Percentiles rank a stretch among this genome's conserved stretches.
Conservation (phyloP, 2,888 invertebrate species). For the Caenorhabditis sp. region DNA sequence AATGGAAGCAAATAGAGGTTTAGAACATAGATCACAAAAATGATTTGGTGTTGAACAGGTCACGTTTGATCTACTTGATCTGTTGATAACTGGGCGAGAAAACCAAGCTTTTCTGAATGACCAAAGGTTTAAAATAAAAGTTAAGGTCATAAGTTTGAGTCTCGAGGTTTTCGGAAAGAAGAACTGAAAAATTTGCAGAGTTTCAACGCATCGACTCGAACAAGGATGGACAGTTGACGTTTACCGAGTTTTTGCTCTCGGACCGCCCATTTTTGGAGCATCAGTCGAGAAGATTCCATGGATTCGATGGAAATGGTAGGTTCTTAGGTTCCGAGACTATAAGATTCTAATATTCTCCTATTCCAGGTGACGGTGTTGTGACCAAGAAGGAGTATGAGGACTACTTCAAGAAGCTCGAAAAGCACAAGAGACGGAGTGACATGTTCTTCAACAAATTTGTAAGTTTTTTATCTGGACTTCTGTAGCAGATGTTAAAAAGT, state of each 20-base stretch:
- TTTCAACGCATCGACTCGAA: conserved; percentile 79
- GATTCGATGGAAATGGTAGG: conserved; percentile 67
- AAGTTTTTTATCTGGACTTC: no score
- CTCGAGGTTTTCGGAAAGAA: neutral
- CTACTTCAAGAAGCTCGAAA: conserved; percentile 75
- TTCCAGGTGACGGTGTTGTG: conserved; percentile 75
- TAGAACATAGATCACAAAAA: conserved; percentile 18
- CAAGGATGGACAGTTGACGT: conserved; percentile 77
- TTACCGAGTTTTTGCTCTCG: conserved; percentile 79
- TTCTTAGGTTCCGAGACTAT: neutral
- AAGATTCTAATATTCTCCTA: neutral
- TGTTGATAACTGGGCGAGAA: neutral
- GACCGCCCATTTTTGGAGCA: conserved; percentile 80
- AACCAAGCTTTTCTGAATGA: no score
- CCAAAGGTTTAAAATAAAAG: no score
- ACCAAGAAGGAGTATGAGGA: conserved; percentile 78
- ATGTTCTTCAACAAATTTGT: conserved; percentile 67
- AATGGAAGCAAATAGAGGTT: neutral
- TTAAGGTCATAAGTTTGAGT: no score
- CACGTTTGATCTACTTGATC: conserved; percentile 16
- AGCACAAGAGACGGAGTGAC: conserved; percentile 58
- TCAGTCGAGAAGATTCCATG: conserved; percentile 65
- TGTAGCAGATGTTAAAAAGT: no score
- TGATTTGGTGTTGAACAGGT: neutral
- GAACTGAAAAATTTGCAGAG: conserved; percentile 70